A percentile compares a stretch with the other conserved stretches of the same genome.
Conservation (phyloP, 2,113 vertebrate species). For the Pelecanoides urinatrix region DNA sequence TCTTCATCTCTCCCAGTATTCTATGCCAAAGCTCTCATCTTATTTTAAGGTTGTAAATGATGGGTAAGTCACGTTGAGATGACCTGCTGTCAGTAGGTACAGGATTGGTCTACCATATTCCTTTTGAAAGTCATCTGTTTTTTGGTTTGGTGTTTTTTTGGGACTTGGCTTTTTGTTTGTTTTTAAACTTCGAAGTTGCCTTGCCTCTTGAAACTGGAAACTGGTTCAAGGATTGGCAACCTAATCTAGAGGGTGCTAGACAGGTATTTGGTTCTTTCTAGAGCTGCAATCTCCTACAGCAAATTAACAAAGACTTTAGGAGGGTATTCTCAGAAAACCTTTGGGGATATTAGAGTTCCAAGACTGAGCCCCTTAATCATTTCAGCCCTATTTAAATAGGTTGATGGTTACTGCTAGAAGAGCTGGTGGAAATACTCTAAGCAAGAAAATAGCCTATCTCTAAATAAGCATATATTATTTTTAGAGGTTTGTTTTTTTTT, state of each 20-base stretch:
- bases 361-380: not conserved
- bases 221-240: not conserved
- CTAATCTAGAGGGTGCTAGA: not conserved
- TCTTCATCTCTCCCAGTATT: not conserved
- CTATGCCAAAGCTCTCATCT: not conserved
- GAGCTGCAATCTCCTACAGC: not conserved
- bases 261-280: not conserved
- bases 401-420: not conserved
- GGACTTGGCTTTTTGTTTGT: not conserved
- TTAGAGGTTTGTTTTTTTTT: not conserved
- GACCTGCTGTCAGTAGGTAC: not conserved
- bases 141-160: not conserved
- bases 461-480: not conserved
- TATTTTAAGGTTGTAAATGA: not conserved
- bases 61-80: not conserved
- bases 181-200: not conserved
- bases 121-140: not conserved
- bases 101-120: not conserved
- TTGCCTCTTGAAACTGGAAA: not conserved
- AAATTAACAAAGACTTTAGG: not conserved
- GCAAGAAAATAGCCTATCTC: not conserved
- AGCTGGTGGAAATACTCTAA: not conserved
- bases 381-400: not conserved
- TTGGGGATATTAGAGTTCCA: not conserved
- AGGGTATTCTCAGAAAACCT: not conserved